Base-by-base conservation (phyloP, 2,113 vertebrate species). In the Oryzias javanicus region DNA sequence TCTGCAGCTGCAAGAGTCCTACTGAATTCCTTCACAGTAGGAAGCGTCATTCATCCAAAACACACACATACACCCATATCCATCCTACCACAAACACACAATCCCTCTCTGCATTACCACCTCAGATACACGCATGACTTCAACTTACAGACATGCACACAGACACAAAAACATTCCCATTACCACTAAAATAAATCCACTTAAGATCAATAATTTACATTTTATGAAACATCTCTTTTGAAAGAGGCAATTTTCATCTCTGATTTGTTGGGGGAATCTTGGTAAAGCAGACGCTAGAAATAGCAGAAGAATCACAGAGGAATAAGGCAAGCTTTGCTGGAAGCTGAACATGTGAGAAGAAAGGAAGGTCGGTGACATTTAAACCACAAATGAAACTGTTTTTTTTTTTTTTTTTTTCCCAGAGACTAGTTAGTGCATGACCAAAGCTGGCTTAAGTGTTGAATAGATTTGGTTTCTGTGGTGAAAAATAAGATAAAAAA, bases 151-250 rank as follows among this genome's bases (percentile, higher is more conserved):
- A 42, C 50, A 58, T 25, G 19, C 53, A 60, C 4, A 55, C 25
- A 25, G 40, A 17, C 45, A 54, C 19, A 47, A 50, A 54, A 16
- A 13, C 44, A 55, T 24, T 42, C 60, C 71, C 42, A 60, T 40
- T 19, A 60, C 64, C 63, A 75, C 66, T 54, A 63, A 71, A 82
- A 70, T 73, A 82, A 89, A 82, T 81, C 76, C 80, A 83, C 79
- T 89, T 78, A 83, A 79, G 83, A 90, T 91, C 83, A 90, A 89
- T 91, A 86, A 91, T 90, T 92, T 67, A 91, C 69, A 63, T 87
- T 80, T 86, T 73, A 87, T 89, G 86, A 89, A 91, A 90, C 58
- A 18, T 68, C 83, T 91, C 85, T 29, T 75, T 60, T 84, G 82
- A 83, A 85, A 82, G 75, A 82, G 66, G 72, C 74, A 78, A 87